phyloP scores from a whole-genome alignment of 2,113 vertebrate species.

The Cochlearius cochlearius region DNA sequence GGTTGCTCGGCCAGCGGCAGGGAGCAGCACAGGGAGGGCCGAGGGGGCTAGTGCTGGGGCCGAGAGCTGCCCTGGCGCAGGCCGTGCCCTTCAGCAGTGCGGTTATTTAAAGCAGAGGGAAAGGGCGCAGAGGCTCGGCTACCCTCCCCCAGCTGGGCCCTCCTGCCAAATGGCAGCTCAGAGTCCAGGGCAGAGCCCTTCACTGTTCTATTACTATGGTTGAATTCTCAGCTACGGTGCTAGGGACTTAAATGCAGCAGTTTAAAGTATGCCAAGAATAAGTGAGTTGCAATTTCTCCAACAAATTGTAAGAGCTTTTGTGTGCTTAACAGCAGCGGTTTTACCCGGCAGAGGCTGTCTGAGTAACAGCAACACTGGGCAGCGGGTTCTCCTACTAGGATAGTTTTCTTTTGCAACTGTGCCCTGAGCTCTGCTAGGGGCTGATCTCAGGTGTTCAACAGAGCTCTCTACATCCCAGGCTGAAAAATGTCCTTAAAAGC shows the following conservation, averaged over 20 bases:
- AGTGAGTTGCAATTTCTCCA: background rate
- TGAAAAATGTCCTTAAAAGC: background rate
- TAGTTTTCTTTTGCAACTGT: rapidly evolving
- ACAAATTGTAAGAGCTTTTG: background rate
- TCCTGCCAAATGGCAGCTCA: background rate
- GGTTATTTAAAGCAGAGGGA: background rate
- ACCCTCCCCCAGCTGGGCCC: background rate
- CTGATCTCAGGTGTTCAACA: background rate
- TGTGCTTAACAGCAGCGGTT: background rate
- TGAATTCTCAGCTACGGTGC: background rate
- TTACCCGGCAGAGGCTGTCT: background rate
- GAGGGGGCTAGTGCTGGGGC: background rate
- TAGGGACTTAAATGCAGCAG: background rate
- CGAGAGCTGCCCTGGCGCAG: background rate
- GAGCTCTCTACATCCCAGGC: background rate
- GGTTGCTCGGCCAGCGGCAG: rapidly evolving
- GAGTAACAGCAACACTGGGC: background rate
- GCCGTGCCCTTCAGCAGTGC: background rate
- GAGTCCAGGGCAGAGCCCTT: background rate
- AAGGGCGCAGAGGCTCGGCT: background rate
- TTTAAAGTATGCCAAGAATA: background rate
- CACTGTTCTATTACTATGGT: background rate
- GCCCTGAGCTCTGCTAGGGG: background rate
- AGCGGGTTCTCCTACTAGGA: background rate
- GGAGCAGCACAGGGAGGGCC: rapidly evolving